Evolutionary conservation across 2,797 vertebrate species (phyloP).

Genomic region (Stomatorhinus walkeri): DNA sequence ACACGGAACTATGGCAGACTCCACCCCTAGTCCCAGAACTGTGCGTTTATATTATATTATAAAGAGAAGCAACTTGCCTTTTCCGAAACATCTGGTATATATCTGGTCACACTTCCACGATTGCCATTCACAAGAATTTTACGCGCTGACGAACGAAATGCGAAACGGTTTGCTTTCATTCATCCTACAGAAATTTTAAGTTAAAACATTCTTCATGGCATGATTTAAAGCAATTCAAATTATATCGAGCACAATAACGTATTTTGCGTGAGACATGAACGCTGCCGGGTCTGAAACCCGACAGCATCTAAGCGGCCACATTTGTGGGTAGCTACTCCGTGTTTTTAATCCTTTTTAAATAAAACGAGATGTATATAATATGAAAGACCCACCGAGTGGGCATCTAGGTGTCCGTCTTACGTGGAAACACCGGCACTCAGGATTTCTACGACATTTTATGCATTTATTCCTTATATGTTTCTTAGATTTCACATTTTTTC

Average conservation of each 20-base stretch:
- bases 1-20: neutral
- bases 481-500: neutral
- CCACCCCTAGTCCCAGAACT: neutral
- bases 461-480: neutral
- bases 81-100: neutral
- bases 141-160: neutral
- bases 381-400: neutral
- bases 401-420: neutral
- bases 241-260: neutral
- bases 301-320: neutral
- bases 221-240: neutral
- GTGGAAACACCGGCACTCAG: neutral
- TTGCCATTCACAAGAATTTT: neutral
- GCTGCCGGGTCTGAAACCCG: neutral
- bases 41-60: neutral
- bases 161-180: neutral
- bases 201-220: neutral
- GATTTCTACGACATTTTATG: neutral
- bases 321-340: neutral
- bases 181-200: neutral
- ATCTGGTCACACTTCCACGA: neutral
- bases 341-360: neutral
- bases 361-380: neutral
- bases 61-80: neutral
- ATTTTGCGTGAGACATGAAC: neutral